Evolutionary conservation across 2,797 vertebrate species (phyloP), one percentile per base, ranked within the genome.

Genomic region (Acomys russatus): DNA sequence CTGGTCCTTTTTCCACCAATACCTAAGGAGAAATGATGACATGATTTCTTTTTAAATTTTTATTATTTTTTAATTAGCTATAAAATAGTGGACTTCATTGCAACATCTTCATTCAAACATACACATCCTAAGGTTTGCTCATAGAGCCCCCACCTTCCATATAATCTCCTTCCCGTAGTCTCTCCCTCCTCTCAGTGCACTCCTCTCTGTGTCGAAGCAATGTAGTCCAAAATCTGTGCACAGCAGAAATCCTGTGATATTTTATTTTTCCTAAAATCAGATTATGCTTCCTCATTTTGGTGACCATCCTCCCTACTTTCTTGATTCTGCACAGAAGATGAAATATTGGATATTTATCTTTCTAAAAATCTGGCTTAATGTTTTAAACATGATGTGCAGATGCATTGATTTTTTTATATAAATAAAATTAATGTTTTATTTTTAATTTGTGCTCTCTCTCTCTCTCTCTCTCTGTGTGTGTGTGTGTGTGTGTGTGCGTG

Each of bases 1-100:
- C 22, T 9, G 95, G 49, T 89, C 10, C 30, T 83, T 90, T 22
- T 76, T 38, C 38, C 15, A 91, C 49, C 68, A 59, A 59, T 73
- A 30, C 35, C 66, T 56, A 77, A 68, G 38, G 28, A 88, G 71
- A 49, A 82, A 82, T 63, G 73, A 82, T 91, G 76, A 68, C 14
- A 44, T 76, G 25, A 49, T 77, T 89, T 94, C 12, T 77, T 94
- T n/a, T 68, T 54, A 35, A 22, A 54, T 77, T 92, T 38, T 68
- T 35, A 59, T n/a, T 38, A 23, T 14, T 61, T 79, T 54, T 86
- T 54, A 86, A 23, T 49, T 25, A 35, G 22, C 3, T 25, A 17
- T 12, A 54, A n/a, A 35, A 86, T 22, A 66, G 35, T 86, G 66
- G 12, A n/a, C 66, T 71, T 85, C 15, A 6, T 51, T 35, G 12